Conservation (phyloP, 2,797 vertebrate species). For the Simalia tracyae region DNA sequence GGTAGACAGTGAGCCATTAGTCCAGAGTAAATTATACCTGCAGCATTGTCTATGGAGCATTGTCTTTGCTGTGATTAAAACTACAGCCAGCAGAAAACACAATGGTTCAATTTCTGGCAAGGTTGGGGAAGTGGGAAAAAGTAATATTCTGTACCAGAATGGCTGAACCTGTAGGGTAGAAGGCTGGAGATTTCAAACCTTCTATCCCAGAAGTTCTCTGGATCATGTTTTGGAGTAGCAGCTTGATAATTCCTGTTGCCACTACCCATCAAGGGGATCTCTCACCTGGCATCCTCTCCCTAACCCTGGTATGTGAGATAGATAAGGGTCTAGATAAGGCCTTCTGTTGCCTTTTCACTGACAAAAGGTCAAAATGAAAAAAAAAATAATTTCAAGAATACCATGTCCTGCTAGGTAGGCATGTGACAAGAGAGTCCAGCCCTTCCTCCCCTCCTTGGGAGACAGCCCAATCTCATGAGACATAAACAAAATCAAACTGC, state of each 20-base stretch:
- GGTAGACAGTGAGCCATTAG: background rate
- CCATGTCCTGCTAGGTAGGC: background rate
- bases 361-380: background rate
- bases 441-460: too few species aligned
- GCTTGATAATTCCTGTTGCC: background rate
- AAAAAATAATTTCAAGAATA: background rate
- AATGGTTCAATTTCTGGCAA: background rate
- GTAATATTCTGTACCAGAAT: background rate
- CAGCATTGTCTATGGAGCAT: background rate
- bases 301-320: background rate
- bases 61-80: background rate
- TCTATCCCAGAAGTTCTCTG: background rate
- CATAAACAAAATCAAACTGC: background rate
- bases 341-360: background rate
- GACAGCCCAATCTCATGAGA: background rate
- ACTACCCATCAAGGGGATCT: background rate
- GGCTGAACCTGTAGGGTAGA: too few species aligned
- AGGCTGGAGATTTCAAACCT: background rate
- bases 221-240: background rate
- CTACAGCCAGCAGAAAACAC: background rate
- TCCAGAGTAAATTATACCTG: background rate
- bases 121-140: background rate
- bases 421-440: background rate
- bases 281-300: background rate
- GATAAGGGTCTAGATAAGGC: background rate